A percentile compares a stretch with the other conserved stretches of the same genome.
These are phyloP conservation scores for Drosophila tripunctata DNA, from an alignment of 2,888 invertebrate genomes.

Conservation along the genomic window DNA sequence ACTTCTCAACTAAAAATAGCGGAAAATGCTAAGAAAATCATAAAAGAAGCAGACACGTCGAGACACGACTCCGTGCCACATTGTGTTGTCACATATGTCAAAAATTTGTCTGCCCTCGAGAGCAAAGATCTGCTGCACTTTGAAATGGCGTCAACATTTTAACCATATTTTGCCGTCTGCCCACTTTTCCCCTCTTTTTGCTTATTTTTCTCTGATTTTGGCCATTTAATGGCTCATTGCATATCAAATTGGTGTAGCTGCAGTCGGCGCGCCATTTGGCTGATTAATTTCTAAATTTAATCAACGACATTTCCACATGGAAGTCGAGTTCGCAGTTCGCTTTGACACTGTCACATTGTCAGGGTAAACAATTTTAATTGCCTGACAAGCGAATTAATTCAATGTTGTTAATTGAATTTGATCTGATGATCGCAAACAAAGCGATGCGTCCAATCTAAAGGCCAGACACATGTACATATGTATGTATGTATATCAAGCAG, in stretches of 20 bases:
- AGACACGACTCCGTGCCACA: constrained; percentile 40
- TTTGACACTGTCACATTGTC: constrained; percentile 44
- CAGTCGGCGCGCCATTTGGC: constrained; percentile 60
- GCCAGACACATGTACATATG: constrained; percentile 29
- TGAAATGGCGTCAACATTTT: constrained; percentile 63
- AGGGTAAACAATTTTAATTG: constrained; percentile 80
- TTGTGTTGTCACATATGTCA: constrained; percentile 52
- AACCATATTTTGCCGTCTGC: constrained; percentile 29
- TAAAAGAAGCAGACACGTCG: constrained; percentile 45
- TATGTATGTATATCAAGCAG: neutral
- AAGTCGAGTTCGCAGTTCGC: constrained; percentile 22
- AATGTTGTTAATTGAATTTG: constrained; percentile 84
- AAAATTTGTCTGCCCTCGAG: constrained; percentile 31
- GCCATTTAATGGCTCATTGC: constrained; percentile 68
- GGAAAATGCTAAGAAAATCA: constrained; percentile 55
- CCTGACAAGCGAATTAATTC: constrained; percentile 83
- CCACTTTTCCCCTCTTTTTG: neutral
- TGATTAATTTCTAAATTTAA: constrained; percentile 80
- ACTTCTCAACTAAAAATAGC: constrained; percentile 65
- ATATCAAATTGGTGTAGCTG: constrained; percentile 61
- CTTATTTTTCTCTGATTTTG: too few species aligned
- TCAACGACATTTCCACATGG: constrained; percentile 69
- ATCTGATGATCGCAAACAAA: constrained; percentile 72
- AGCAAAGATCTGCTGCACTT: constrained; percentile 20
- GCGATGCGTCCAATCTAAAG: constrained; percentile 53